Evolutionary conservation across 2,888 invertebrate genomes (phyloP).

Genomic region (Sphecodes monilicornis): DNA sequence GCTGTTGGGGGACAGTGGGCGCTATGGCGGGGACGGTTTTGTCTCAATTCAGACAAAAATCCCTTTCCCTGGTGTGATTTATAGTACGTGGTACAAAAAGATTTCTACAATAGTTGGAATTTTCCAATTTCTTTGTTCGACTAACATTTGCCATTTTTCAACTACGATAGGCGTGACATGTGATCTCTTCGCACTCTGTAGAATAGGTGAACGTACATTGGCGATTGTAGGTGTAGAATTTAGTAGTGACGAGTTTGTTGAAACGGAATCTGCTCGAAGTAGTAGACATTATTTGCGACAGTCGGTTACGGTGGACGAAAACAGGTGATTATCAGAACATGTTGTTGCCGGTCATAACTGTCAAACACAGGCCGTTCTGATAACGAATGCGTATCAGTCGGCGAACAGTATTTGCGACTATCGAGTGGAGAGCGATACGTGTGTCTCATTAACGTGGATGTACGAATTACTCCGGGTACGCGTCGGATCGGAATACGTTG

Average conservation of each 20-base stretch:
- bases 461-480: slow-evolving; percentile 58
- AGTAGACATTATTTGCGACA: neutral
- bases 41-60: no score
- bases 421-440: slow-evolving; percentile 37
- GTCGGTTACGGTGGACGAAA: neutral
- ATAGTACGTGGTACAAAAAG: no score
- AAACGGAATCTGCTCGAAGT: neutral
- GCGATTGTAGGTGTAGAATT: neutral
- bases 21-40: no score
- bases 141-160: no score
- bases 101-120: no score
- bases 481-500: slow-evolving; percentile 61
- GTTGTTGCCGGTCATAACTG: slow-evolving; percentile 2
- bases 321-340: neutral
- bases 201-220: neutral
- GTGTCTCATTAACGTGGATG: slow-evolving; percentile 62
- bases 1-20: no score
- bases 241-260: neutral
- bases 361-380: neutral
- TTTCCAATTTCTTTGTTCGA: no score
- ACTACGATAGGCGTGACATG: no score
- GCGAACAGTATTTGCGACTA: slow-evolving; percentile 50
- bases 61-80: no score
- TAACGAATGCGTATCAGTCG: slow-evolving; percentile 12
- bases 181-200: no score